Evolutionary conservation across 2,113 vertebrate species (phyloP).

Genomic region (Origma solitaria): DNA sequence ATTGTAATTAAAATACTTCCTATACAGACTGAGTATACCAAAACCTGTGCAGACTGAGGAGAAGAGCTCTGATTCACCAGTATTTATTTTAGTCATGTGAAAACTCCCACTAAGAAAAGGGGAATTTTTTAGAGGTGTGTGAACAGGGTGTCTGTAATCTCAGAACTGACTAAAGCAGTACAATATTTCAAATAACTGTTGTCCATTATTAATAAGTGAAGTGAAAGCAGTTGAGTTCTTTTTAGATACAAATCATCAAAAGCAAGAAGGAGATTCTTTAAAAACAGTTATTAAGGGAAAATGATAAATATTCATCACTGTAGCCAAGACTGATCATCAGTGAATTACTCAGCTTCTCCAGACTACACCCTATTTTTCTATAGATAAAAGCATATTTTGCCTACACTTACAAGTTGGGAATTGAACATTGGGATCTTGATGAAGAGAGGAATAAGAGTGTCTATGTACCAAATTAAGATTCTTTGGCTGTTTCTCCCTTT

Average conservation of each 20-base stretch:
- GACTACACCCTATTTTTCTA: constrained; percentile 49
- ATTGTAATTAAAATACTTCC: not conserved
- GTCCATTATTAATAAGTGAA: not conserved
- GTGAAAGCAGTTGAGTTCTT: not conserved
- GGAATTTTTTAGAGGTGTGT: not conserved
- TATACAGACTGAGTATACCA: not conserved
- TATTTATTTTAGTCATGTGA: not conserved
- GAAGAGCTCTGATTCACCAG: not conserved
- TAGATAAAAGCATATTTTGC: constrained; percentile 53
- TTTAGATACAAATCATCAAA: constrained; percentile 44
- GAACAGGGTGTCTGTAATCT: not conserved
- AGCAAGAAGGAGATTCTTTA: not conserved
- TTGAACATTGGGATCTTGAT: not conserved
- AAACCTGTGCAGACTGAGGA: not conserved
- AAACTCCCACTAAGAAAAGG: not conserved
- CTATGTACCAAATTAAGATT: not conserved
- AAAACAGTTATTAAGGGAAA: constrained; percentile 2
- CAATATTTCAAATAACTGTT: not conserved
- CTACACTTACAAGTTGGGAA: constrained; percentile 41
- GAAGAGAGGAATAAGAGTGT: not conserved
- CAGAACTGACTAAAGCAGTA: not conserved
- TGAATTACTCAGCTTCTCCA: constrained; percentile 37
- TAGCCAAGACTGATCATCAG: constrained; percentile 48
- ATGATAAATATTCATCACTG: not conserved
- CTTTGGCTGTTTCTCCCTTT: not conserved